Base-by-base conservation (phyloP, 2,797 vertebrate genomes). In the Pseudomugil tenellus region DNA sequence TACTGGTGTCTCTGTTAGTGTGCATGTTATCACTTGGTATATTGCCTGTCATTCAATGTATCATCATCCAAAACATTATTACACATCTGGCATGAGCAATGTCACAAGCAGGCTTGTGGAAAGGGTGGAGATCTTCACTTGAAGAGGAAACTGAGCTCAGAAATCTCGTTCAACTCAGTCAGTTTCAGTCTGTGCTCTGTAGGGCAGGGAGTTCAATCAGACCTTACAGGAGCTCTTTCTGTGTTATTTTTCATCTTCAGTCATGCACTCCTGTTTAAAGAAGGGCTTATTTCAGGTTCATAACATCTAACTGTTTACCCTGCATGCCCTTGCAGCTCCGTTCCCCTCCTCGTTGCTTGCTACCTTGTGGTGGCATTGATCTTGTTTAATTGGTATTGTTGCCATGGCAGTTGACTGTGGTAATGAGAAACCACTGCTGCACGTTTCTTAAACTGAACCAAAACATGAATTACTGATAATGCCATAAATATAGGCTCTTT, bases 391-490 rank as follows among this genome's bases (percentile, higher is more conserved):
- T 80, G 60, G 70, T 88, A 64, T 72, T 84, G 72, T 87, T 70
- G 80, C 79, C 49, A 48, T 34, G 79, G 55, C 63, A 55, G 75
- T 77, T 63, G 76, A 73, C 70, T 84, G 60, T 59, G 55, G 54
- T 91, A 91, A 91, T 90, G 70, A 90, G 67, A 91, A 84, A 83
- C 89, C 81, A 68, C 62, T 46, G 7, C 29, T 61, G 60, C 66
- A 57, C 71, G 53, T 46, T 67, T 77, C 72, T 78, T 66, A 74
- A 63, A 77, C 74, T 31, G 53, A 84, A 87, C 84, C 90, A 90
- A 93, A 93, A 92, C 90, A 90, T 52, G 60, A 43, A 92, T 93
- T 92, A 90, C 64, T 49, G 61, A 72, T 87, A 87, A 91, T 91
- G 68, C 84, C 46, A 26, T 83, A 80, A 90, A 62, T 65, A 83